phyloP scores from a whole-genome alignment of 2,888 invertebrate species.

The Mythimna albipuncta region DNA sequence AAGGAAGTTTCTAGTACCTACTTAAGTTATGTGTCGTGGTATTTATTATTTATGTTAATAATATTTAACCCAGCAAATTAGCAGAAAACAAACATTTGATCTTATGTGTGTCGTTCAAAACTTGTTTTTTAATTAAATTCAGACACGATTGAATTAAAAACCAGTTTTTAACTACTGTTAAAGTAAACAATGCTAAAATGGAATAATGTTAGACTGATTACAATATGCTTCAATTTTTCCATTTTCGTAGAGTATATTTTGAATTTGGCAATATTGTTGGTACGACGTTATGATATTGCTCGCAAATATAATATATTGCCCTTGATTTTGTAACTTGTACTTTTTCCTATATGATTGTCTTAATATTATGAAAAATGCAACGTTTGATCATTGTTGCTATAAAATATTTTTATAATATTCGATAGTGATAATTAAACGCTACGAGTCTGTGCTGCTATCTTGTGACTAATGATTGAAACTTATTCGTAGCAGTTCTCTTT shows the following conservation, averaged over 20 bases:
- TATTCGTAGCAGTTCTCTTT: neutral
- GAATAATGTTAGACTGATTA: neutral
- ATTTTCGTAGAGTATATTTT: neutral
- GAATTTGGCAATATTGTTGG: slow-evolving; percentile 20
- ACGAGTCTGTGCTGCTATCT: slow-evolving; percentile 1
- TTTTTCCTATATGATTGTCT: too few species aligned
- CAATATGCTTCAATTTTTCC: slow-evolving; percentile 12
- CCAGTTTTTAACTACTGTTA: too few species aligned
- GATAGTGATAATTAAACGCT: neutral
- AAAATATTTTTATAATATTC: neutral
- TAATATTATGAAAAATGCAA: too few species aligned
- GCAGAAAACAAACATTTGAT: too few species aligned
- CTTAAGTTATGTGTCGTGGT: too few species aligned
- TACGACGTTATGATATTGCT: slow-evolving; percentile 34
- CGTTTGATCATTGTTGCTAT: neutral
- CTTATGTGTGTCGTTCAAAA: too few species aligned
- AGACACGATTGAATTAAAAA: too few species aligned
- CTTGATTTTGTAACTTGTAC: neutral
- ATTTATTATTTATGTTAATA: too few species aligned
- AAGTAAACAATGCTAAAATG: too few species aligned
- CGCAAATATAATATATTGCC: neutral
- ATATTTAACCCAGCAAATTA: too few species aligned
- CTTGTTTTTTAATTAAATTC: too few species aligned
- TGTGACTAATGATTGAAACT: neutral
- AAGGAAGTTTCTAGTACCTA: too few species aligned